Conservation (phyloP, 2,113 vertebrate genomes). For the Eubucco bourcierii region DNA sequence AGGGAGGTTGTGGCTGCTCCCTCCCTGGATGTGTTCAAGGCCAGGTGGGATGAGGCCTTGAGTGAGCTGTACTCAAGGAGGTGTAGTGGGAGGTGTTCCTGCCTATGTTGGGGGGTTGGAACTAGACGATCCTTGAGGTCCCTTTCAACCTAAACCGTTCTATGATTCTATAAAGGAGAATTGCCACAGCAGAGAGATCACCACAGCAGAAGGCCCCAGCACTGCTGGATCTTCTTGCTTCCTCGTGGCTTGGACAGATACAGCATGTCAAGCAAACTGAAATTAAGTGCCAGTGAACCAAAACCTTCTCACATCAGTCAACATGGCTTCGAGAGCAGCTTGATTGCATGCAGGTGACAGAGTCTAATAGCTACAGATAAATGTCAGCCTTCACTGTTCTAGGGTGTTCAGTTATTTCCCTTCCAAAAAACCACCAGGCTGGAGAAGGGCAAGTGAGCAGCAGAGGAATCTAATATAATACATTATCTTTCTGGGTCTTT, state of each 20-base stretch:
- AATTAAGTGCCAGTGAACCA: not conserved
- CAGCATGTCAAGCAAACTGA: not conserved
- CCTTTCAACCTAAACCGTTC: no score
- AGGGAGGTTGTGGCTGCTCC: no score
- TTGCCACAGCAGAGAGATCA: not conserved
- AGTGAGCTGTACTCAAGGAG: no score
- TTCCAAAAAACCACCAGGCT: not conserved
- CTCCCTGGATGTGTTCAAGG: no score
- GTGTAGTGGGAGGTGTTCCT: no score
- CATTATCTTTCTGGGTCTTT: not conserved
- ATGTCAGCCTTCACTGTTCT: not conserved
- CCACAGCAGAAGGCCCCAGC: not conserved
- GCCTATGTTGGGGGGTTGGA: no score
- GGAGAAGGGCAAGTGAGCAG: not conserved
- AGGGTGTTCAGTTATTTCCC: not conserved
- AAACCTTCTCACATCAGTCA: not conserved
- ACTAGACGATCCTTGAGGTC: no score
- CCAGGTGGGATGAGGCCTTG: no score
- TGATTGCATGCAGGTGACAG: not conserved
- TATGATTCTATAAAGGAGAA: not conserved
- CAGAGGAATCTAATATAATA: not conserved
- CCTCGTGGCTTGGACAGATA: not conserved
- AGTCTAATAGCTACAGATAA: not conserved
- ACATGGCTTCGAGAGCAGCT: not conserved
- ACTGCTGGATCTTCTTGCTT: not conserved